Evolutionary conservation across 2,888 invertebrate species (phyloP).

Genomic region (Mimachlamys varia): DNA sequence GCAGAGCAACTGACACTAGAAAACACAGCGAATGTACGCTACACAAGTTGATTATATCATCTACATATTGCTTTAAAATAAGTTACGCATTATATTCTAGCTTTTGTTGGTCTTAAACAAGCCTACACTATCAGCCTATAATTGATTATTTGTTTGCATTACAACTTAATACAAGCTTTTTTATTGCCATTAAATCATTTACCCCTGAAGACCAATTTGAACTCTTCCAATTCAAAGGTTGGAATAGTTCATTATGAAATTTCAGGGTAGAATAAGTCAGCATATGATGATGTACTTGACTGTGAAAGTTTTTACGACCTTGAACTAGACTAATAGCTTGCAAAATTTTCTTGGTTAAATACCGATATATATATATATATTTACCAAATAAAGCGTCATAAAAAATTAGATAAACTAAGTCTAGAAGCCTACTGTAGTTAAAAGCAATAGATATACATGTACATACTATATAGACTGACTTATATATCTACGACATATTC

Average conservation of each 20-base stretch:
- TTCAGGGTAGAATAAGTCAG: no score
- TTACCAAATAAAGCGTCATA: no score
- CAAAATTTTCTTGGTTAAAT: not conserved
- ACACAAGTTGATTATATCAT: no score
- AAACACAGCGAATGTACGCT: not conserved
- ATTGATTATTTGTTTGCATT: not conserved
- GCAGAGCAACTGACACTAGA: not conserved
- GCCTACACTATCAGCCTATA: not conserved
- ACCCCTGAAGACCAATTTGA: no score
- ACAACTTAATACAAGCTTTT: not conserved
- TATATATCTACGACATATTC: not conserved
- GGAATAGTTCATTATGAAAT: no score
- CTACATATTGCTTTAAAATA: no score
- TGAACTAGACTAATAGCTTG: not conserved
- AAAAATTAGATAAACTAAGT: not conserved
- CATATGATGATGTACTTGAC: not conserved
- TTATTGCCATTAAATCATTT: not conserved
- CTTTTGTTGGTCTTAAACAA: not conserved
- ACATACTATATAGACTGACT: not conserved
- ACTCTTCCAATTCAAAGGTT: no score
- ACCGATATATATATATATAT: no score
- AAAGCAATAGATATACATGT: not conserved
- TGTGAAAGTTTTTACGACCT: not conserved
- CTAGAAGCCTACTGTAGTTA: not conserved
- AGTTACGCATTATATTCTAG: no score